Base-by-base conservation (phyloP, 2,113 vertebrate species). In the Anoplopoma fimbria region DNA sequence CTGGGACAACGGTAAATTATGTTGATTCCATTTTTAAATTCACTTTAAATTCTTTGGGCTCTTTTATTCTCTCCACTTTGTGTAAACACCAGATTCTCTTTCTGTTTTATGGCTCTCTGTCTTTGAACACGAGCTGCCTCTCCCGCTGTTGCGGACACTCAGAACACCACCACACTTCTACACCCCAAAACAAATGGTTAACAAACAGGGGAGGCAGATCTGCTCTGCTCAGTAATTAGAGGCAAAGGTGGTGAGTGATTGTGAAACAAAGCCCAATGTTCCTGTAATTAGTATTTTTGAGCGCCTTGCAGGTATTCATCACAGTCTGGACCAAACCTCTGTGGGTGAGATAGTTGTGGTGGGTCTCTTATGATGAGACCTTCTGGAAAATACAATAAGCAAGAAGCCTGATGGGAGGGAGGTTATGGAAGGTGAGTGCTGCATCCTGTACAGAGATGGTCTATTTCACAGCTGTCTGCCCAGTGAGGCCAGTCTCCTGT, bases 221-320 rank as follows among this genome's bases (percentile, higher is more conserved):
- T 73, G 76, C 69, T 69, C 53, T 61, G 47, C 89, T 78, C 63
- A 88, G 69, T 89, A 76, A 90, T 91, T 89, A 92, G 68, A 86
- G 81, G 67, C 17, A 12, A 68, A 69, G 57, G 81, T 51, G 82
- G 55, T 74, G 83, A 86, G 79, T 69, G 85, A 86, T 62, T 75
- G 49, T 75, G 51, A 87, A 90, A 86, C 80, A 87, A 86, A 85
- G 82, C 72, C 67, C 45, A 75, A 80, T 83, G 84, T 81, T 79
- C 74, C 77, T 85, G 71, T 92, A 89, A 91, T 88, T 82, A 88
- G 40, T 79, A 71, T 81, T 36, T 75, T 40, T 14, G 21, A 77
- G 72, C 65, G 83, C 83, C 91, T 84, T 68, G 76, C 38, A 81
- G 88, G 86, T 75, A 85, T 86, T 86, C 68, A 67, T 21, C 0